Percentiles rank a stretch among this genome's conserved stretches.
Conservation (phyloP, 1,140 invertebrate genomes). For the Drosophila grimshawi region DNA sequence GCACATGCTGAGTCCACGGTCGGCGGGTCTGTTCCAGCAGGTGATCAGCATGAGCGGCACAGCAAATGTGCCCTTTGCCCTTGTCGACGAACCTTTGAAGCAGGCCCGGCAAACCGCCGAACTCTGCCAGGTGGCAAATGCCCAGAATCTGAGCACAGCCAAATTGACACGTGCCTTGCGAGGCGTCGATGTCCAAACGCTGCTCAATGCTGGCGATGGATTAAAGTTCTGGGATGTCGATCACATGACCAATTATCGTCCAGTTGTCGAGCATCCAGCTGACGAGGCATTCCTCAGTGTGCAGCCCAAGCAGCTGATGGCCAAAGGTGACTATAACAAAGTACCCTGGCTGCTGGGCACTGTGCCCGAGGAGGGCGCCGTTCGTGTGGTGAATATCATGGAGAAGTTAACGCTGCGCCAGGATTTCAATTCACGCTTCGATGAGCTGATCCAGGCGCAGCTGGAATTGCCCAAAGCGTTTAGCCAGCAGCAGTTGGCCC, state of each 20-base stretch:
- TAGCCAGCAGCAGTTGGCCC: constrained; percentile 7
- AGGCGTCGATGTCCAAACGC: constrained; percentile 62
- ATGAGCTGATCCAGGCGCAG: constrained; percentile 64
- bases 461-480: constrained; percentile 66
- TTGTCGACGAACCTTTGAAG: constrained; percentile 85
- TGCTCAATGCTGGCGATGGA: constrained; percentile 75
- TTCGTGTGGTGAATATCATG: constrained; percentile 80
- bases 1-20: constrained; percentile 84
- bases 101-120: constrained; percentile 73
- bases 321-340: constrained; percentile 64
- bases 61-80: constrained; percentile 87
- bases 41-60: constrained; percentile 87
- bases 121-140: constrained; percentile 58
- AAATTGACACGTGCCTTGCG: constrained; percentile 81
- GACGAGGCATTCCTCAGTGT: constrained; percentile 78
- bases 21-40: constrained; percentile 85
- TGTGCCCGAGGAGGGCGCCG: constrained; percentile 84
- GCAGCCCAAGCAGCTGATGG: constrained; percentile 77
- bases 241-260: constrained; percentile 85
- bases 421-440: constrained; percentile 76
- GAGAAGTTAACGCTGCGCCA: constrained; percentile 65
- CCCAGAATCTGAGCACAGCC: constrained; percentile 40
- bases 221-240: constrained; percentile 84
- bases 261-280: constrained; percentile 77
- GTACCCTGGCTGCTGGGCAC: constrained; percentile 85